Conservation (phyloP, 2,113 vertebrate species). For the Etheostoma spectabile region DNA sequence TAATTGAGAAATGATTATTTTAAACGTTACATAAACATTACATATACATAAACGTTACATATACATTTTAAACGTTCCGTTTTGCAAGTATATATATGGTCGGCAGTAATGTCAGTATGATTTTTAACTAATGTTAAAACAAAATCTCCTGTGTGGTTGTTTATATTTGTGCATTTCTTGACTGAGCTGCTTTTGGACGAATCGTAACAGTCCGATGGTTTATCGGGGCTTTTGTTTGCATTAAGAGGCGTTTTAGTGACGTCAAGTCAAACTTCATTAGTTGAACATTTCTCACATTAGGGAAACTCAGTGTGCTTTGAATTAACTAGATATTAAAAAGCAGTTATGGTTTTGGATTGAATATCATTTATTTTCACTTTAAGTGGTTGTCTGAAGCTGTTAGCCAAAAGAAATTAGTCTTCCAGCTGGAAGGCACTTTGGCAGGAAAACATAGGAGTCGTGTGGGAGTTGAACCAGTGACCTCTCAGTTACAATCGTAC, state of each 20-base stretch:
- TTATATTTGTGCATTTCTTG: not conserved
- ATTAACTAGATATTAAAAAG: constrained; percentile 1
- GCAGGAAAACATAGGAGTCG: not conserved
- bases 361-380: constrained; percentile 5
- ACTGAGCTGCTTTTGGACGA: not conserved
- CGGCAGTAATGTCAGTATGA: no score
- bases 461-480: constrained; percentile 54
- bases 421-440: constrained; percentile 32
- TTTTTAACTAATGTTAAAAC: no score
- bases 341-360: constrained; percentile 6
- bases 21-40: no score
- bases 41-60: no score
- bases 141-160: not conserved
- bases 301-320: constrained; percentile 10
- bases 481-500: constrained; percentile 25
- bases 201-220: not conserved
- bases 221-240: not conserved
- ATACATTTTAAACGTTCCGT: no score
- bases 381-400: constrained; percentile 19
- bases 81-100: no score
- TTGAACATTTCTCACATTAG: not conserved
- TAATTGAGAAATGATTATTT: no score
- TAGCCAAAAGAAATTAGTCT: constrained; percentile 6
- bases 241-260: constrained; percentile 10
- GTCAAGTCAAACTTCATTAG: constrained; percentile 22